Conservation (phyloP, 2,888 invertebrate genomes). For the Nymphalis c-album region DNA sequence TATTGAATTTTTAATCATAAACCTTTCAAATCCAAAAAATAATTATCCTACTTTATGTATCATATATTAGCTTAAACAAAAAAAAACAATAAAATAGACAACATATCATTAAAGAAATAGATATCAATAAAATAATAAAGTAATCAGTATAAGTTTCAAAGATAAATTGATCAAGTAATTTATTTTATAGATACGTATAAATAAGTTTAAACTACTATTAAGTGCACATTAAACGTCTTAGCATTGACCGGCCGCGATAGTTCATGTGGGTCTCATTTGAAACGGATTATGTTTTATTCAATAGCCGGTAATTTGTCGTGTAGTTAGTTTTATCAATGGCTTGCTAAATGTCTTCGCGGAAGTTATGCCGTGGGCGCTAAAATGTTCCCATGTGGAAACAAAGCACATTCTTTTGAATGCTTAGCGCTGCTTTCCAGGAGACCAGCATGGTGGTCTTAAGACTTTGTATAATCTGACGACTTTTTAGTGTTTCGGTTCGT, state of each 20-base stretch:
- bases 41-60: no score
- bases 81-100: no score
- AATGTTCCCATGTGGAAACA: constrained; percentile 54
- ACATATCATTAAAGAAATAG: no score
- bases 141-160: no score
- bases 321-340: constrained; percentile 47
- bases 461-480: constrained; percentile 49
- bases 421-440: constrained; percentile 69
- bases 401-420: constrained; percentile 68
- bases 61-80: no score
- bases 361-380: constrained; percentile 50
- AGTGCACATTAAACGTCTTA: constrained; percentile 5
- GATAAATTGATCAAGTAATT: no score
- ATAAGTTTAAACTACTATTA: neutral
- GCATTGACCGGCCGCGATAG: constrained; percentile 8
- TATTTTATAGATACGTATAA: neutral
- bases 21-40: neutral
- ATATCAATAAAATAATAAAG: no score
- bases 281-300: constrained; percentile 17
- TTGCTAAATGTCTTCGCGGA: constrained; percentile 66
- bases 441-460: constrained; percentile 51
- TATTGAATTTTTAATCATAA: neutral
- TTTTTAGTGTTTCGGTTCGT: constrained; percentile 50
- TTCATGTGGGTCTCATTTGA: constrained; percentile 9
- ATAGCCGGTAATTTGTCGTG: constrained; percentile 21